Conservation (phyloP, 2,888 invertebrate species). For the Brachypterus glaber region DNA sequence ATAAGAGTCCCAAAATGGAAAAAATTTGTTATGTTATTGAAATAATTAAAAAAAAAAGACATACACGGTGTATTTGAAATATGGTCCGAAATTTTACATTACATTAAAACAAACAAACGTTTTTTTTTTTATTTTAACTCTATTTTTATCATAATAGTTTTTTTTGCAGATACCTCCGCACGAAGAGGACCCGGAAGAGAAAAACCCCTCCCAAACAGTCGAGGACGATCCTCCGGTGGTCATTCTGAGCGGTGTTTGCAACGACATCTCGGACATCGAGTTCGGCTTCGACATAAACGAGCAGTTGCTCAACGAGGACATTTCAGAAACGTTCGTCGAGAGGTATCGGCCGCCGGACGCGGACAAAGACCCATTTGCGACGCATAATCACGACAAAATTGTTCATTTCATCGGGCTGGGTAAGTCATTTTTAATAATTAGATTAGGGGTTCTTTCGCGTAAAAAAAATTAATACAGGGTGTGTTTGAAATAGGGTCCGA, state of each 20-base stretch:
- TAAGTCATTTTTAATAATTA: too few species aligned
- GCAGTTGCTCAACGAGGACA: constrained; percentile 50
- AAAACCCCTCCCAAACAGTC: constrained; percentile 5
- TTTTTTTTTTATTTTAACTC: too few species aligned
- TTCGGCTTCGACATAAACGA: constrained; percentile 76
- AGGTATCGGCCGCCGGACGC: constrained; percentile 40
- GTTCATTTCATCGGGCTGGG: constrained; percentile 54
- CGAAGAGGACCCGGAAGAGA: not conserved
- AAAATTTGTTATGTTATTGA: not conserved
- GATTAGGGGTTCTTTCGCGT: too few species aligned
- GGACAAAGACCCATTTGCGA: constrained; percentile 31
- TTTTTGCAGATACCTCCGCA: not conserved
- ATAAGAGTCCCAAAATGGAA: not conserved
- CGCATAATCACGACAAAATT: constrained; percentile 52
- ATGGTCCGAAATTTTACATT: too few species aligned
- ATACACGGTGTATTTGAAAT: too few species aligned
- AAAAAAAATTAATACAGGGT: too few species aligned
- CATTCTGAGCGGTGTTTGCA: constrained; percentile 53
- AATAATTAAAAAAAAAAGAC: too few species aligned
- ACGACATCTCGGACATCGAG: constrained; percentile 56
- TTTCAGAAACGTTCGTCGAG: constrained; percentile 39
- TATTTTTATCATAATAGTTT: not conserved
- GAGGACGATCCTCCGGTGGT: constrained; percentile 54
- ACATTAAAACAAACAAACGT: too few species aligned
- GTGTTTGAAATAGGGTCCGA: too few species aligned